A percentile compares a stretch with the other conserved stretches of the same genome.
These are phyloP conservation scores for Aphyosemion australe DNA, from an alignment of 2,113 vertebrate genomes.

Conservation along the genomic window DNA sequence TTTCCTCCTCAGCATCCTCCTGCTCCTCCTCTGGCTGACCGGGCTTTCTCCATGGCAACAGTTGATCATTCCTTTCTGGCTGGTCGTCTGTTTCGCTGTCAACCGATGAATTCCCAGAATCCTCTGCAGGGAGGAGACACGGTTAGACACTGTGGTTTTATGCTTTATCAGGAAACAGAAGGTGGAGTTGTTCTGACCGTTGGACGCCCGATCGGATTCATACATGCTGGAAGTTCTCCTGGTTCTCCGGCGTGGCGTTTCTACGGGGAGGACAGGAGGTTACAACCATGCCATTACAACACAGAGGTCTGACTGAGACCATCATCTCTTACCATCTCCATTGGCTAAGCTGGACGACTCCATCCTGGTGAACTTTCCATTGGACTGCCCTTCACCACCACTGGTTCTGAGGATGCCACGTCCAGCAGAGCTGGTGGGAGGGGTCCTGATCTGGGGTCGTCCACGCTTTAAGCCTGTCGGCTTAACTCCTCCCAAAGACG, in stretches of 20 bases:
- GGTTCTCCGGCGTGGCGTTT: constrained; percentile 78
- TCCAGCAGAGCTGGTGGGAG: constrained; percentile 77
- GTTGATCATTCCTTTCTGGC: constrained; percentile 71
- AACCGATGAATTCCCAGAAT: constrained; percentile 82
- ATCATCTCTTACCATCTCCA: constrained; percentile 76
- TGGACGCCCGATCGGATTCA: constrained; percentile 83
- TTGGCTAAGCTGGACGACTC: constrained; percentile 77
- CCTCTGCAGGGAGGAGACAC: constrained; percentile 46
- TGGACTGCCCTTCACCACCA: constrained; percentile 82
- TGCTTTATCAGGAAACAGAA: not conserved
- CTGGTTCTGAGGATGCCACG: constrained; percentile 84
- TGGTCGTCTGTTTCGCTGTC: constrained; percentile 72
- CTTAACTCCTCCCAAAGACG: constrained; percentile 74
- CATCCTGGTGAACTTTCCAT: constrained; percentile 68
- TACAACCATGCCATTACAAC: not conserved
- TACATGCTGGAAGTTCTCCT: constrained; percentile 83
- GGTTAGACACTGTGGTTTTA: not conserved
- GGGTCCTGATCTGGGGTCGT: constrained; percentile 89
- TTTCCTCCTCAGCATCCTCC: constrained; percentile 58
- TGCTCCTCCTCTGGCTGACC: constrained; percentile 38
- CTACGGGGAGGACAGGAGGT: constrained; percentile 50
- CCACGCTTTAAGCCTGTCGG: constrained; percentile 81
- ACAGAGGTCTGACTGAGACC: not conserved
- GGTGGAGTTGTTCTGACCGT: constrained; percentile 65
- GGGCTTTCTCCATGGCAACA: constrained; percentile 75